Percentiles rank a stretch among this genome's conserved stretches.
Conservation (phyloP, 1,140 invertebrate species). For the Laodelphax striatellus region DNA sequence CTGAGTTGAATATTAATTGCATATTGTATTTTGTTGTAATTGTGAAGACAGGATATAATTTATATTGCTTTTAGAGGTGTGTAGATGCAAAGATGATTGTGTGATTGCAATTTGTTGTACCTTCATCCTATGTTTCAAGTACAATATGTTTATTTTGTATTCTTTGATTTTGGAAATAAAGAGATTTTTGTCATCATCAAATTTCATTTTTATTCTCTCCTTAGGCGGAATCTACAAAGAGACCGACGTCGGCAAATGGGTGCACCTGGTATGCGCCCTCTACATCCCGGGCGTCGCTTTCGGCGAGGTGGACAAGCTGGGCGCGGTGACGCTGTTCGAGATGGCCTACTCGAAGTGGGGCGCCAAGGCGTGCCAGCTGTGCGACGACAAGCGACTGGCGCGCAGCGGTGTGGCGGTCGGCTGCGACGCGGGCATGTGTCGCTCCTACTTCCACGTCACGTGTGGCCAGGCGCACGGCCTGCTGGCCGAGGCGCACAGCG, state of each 20-base stretch:
- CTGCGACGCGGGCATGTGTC: conserved; percentile 96
- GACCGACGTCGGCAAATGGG: conserved; percentile 93
- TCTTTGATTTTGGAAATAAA: too few relatives aligned
- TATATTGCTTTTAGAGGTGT: too few relatives aligned
- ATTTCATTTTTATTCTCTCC: too few relatives aligned
- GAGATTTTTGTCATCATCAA: too few relatives aligned
- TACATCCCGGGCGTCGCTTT: conserved; percentile 96
- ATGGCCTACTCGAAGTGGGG: conserved; percentile 94
- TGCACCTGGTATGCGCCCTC: conserved; percentile 91
- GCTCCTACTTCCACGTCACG: conserved; percentile 94
- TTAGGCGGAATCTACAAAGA: conserved; percentile 92
- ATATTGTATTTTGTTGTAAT: too few relatives aligned
- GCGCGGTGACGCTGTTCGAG: conserved; percentile 84
- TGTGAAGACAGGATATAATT: too few relatives aligned
- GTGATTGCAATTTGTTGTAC: too few relatives aligned
- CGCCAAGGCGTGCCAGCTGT: conserved; percentile 67
- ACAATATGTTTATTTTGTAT: too few relatives aligned
- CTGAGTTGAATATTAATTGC: too few relatives aligned
- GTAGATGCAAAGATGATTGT: too few relatives aligned
- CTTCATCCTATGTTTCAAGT: too few relatives aligned
- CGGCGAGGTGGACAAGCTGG: conserved; percentile 81
- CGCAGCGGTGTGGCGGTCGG: conserved; percentile 89
- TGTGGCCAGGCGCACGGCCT: conserved; percentile 90
- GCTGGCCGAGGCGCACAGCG: conserved; percentile 82
- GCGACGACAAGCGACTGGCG: conserved; percentile 73